Base-by-base conservation (phyloP, 2,113 vertebrate species). In the Chamaetylas fuelleborni region DNA sequence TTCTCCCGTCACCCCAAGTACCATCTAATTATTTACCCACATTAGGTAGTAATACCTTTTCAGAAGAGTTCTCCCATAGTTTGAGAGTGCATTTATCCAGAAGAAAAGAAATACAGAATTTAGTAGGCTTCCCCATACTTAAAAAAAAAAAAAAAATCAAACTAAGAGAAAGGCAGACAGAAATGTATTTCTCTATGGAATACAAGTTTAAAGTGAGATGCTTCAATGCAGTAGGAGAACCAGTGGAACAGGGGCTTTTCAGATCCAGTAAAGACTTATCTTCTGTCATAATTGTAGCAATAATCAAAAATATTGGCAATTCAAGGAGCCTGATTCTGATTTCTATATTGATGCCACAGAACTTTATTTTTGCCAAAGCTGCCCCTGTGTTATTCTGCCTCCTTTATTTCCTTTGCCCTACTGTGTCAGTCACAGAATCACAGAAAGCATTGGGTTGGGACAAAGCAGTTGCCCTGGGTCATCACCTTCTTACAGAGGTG, bases 401-500 rank as follows among this genome's bases (percentile, higher is more conserved):
- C 19, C 31, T 18, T 71, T 9, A 7, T 57, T 86, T 74, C 40
- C 45, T 50, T 74, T 61, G 23, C 50, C 29, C 42, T 43, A 2
- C 53, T 8, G 2, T 38, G 31, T 66, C 42, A 54, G 25, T 18
- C 38, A 18, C 31, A n/a, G 43, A 43, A 58, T 38, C 22, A 11
- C 7, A 23, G 28, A 22, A 45, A 53, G 5, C n/a, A 31, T 47
- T 67, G 54, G 19, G 6, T 5, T 6, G 5, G 4, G 8, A 12
- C 78, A 69, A 18, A 83, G 6, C 40, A 22, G 45, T 54, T 60
- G 11, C 29, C 23, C 9, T 43, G n/a, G 13, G 24, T 45, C 17
- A 45, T 26, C 42, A 4, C 0, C 0, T 43, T 80, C 42, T 31
- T 43, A 14, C 34, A 0, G 4, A 67, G 56, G 15, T 33, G 12